A percentile compares a stretch with the other conserved stretches of the same genome.
Conservation (phyloP, 2,797 vertebrate species). For the Myoxocephalus aenaeus region DNA sequence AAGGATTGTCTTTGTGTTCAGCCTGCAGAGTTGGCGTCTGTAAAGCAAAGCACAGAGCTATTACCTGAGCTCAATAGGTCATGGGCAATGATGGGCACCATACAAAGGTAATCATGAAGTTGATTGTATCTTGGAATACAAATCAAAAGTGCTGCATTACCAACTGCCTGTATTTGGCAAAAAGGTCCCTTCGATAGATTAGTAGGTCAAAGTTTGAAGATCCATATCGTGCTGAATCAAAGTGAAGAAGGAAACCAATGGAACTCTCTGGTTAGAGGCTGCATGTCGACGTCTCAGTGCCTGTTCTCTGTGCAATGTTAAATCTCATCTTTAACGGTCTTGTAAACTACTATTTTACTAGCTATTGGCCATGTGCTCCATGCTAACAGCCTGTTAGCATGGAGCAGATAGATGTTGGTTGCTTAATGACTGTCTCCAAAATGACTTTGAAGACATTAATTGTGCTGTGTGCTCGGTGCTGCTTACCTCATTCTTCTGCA, state of each 20-base stretch:
- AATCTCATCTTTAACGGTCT: background rate
- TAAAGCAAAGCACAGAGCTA: background rate
- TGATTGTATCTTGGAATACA: background rate
- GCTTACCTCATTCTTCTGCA: slow-evolving; percentile 74
- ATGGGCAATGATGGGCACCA: background rate
- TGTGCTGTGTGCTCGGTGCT: background rate
- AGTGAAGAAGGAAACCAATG: background rate
- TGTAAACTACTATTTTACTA: background rate
- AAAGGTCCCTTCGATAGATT: slow-evolving; percentile 2
- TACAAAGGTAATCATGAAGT: background rate
- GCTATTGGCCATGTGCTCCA: background rate
- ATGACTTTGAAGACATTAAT: background rate
- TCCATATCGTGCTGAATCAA: background rate
- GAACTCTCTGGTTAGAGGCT: background rate
- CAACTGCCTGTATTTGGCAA: background rate
- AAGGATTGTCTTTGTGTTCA: background rate
- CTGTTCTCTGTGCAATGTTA: background rate
- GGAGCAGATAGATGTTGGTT: background rate
- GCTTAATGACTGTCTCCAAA: background rate
- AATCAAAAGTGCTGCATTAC: background rate
- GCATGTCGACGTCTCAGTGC: background rate
- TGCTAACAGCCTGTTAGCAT: background rate
- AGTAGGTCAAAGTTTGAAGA: background rate
- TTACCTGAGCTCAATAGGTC: background rate
- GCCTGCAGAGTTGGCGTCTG: background rate